Evolutionary conservation across 1,140 invertebrate species (phyloP), one percentile per base, ranked within the genome.

Genomic region (Planococcus citri): DNA sequence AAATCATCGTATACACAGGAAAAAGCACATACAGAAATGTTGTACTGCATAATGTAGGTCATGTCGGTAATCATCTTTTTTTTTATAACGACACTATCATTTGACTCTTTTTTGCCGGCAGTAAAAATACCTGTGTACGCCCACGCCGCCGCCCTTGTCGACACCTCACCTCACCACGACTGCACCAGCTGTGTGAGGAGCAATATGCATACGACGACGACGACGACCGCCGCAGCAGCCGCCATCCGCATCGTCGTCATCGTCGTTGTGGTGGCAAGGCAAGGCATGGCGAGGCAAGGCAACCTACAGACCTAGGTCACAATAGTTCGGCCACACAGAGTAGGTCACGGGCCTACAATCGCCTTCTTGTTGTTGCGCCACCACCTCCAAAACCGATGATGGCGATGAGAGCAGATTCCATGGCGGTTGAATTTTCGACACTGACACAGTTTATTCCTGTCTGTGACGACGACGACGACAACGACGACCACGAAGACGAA

Each of bases 221-320:
- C n/a, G n/a, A n/a, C n/a, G n/a, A n/a, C n/a, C n/a, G n/a, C n/a
- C n/a, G n/a, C n/a, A n/a, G n/a, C n/a, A n/a, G n/a, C n/a, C n/a
- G n/a, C n/a, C n/a, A n/a, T n/a, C n/a, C n/a, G n/a, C 33, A 37
- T 37, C 33, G 33, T 6, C 14, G 6, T 37, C 6, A 14, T 37
- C 33, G 6, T 37, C 33, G 33, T n/a, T n/a, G n/a, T n/a, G n/a
- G n/a, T n/a, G n/a, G n/a, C n/a, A n/a, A n/a, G n/a, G n/a, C n/a
- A n/a, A n/a, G 33, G 33, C 14, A 37, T 14, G 33, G 12, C 3
- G n/a, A 9, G 41, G 41, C 41, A 51, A 51, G 41, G 41, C 41
- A 51, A 51, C 41, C 41, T 51, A 51, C 41, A 51, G 41, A 51
- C 41, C 41, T 51, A 51, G 41, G 41, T 51, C 41, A 51, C 41